Base-by-base conservation (phyloP, 2,113 vertebrate species). In the Tachuris rubrigastra region DNA sequence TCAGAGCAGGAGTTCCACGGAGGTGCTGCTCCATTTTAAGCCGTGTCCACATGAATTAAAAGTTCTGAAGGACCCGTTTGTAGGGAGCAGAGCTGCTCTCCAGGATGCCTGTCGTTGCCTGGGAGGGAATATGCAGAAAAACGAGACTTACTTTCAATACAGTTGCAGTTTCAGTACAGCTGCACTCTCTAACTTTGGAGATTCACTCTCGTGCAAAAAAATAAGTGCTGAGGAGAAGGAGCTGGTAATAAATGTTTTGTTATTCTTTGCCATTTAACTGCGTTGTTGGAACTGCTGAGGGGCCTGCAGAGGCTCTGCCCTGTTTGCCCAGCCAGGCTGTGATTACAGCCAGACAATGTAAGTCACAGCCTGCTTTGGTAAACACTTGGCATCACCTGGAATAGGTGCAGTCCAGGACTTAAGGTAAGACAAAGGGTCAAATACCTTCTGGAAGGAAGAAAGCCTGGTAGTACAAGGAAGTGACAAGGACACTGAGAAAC, bases 31-130 rank as follows among this genome's bases (percentile, higher is more conserved):
- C 46, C 20, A 20, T 35, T 79, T 55, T 20, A 31, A 80, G 58
- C 44, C 6, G 10, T 11, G 37, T 8, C n/a, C 27, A 1, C 1
- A 2, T 28, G 33, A 63, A 85, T 0, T 53, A 13, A 75, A 75
- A 67, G 49, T 27, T 79, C 30, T 65, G 81, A 69, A 77, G 79
- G 83, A 24, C 8, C 17, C 27, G 7, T 72, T 27, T 21, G 33
- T 9, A 6, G 2, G 11, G 55, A 55, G 7, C 8, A 14, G 25
- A 42, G 17, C 37, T 44, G 37, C 30, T 47, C 19, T 59, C 24
- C 31, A 22, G n/a, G 37, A 59, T 37, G 24, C 4, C n/a, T n/a
- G n/a, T n/a, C n/a, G n/a, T n/a, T 4, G 3, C 27, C 30, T 17
- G 14, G 52, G 22, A 88, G 21, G 47, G 44, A 88, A 88, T 49